A percentile compares a stretch with the other conserved stretches of the same genome.
These are phyloP conservation scores for Icerya purchasi DNA, from an alignment of 2,888 invertebrate species.

Conservation along the genomic window DNA sequence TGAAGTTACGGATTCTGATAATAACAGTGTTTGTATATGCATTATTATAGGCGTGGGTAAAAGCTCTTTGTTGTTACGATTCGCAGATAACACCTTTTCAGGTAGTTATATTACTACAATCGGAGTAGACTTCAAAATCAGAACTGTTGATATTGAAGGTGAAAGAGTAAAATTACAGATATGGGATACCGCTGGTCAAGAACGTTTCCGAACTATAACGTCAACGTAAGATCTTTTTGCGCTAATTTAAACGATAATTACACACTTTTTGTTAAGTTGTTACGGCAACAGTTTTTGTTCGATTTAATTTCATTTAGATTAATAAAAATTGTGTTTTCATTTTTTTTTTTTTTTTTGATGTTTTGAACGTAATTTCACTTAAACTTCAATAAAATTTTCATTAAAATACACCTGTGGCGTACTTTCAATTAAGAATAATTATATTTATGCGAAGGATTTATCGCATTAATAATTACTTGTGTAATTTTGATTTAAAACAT, in stretches of 20 bases:
- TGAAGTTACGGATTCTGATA: too few relatives aligned
- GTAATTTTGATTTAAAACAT: too few relatives aligned
- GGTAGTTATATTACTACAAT: slow-evolving; percentile 97
- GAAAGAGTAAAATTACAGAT: slow-evolving; percentile 85
- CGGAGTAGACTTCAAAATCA: slow-evolving; percentile 98
- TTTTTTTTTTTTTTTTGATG: slow-evolving; percentile 9
- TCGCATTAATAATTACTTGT: too few relatives aligned
- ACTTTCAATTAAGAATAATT: too few relatives aligned
- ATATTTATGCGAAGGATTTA: too few relatives aligned
- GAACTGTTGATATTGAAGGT: slow-evolving; percentile 79
- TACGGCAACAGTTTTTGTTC: not conserved
- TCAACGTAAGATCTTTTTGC: slow-evolving; percentile 46
- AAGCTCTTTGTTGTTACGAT: slow-evolving; percentile 84
- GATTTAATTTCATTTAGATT: not conserved
- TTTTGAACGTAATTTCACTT: too few relatives aligned
- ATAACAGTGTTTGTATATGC: not conserved
- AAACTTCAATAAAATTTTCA: too few relatives aligned
- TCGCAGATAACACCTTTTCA: slow-evolving; percentile 96
- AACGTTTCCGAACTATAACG: slow-evolving; percentile 86
- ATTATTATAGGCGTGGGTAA: slow-evolving; percentile 59
- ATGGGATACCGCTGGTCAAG: slow-evolving; percentile 97
- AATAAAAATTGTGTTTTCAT: not conserved
- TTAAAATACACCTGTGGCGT: too few relatives aligned
- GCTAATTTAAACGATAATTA: not conserved
- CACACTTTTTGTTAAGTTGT: not conserved